Evolutionary conservation across 1,140 invertebrate genomes (phyloP).

Genomic region (Anastrepha ludens): DNA sequence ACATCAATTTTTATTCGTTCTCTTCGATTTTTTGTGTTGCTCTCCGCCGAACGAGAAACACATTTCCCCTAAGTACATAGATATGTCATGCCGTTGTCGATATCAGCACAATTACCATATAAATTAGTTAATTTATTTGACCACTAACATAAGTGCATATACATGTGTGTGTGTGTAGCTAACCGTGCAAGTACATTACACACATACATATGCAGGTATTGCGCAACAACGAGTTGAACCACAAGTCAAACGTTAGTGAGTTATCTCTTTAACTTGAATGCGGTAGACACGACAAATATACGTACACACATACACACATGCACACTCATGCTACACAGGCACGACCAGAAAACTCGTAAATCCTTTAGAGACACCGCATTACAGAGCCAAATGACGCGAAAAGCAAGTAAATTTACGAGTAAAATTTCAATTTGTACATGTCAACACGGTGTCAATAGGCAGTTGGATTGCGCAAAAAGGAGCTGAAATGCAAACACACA

Average conservation of each 20-base stretch:
- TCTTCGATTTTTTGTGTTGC: neutral
- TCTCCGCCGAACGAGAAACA: neutral
- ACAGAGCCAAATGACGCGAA: slow-evolving; percentile 7
- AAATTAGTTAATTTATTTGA: slow-evolving; percentile 50
- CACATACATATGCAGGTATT: neutral
- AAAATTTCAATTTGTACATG: slow-evolving; percentile 72
- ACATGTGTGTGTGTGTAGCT: neutral
- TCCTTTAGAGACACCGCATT: slow-evolving; percentile 3
- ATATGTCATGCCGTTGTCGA: neutral
- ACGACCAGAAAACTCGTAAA: slow-evolving; percentile 8
- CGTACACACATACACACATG: neutral
- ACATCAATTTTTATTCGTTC: too few species aligned
- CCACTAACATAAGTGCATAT: neutral
- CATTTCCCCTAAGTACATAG: slow-evolving; percentile 8
- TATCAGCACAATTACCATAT: slow-evolving; percentile 39
- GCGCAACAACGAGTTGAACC: slow-evolving; percentile 41
- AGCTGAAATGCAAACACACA: too few species aligned
- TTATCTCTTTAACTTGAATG: slow-evolving; percentile 37
- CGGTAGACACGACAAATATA: slow-evolving; percentile 12
- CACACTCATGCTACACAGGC: neutral
- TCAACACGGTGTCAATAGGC: slow-evolving; percentile 67
- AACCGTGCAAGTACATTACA: neutral
- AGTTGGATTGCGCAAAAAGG: neutral
- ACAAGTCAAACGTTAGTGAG: slow-evolving; percentile 35
- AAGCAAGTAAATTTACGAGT: slow-evolving; percentile 59